These are phyloP conservation scores for Poeciliopsis occidentalis DNA, from an alignment of 2,113 vertebrate species.

Conservation along the genomic window DNA sequence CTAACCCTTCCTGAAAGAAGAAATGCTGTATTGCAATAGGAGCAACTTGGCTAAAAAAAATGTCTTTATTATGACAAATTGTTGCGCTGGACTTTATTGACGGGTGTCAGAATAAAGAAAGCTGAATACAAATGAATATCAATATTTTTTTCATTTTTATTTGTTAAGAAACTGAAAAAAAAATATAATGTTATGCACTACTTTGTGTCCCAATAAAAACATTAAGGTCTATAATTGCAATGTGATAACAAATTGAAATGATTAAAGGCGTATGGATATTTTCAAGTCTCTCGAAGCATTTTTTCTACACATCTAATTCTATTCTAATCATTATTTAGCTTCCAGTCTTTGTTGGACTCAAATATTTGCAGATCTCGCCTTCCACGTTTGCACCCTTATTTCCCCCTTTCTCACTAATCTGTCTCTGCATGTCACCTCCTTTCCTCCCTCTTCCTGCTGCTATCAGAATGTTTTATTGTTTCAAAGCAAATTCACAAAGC, in stretches of 20 bases:
- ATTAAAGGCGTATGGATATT: not conserved
- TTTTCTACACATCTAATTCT: not conserved
- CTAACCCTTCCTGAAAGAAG: not conserved
- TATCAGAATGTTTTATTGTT: constrained; percentile 55
- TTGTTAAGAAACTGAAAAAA: not conserved
- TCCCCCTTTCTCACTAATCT: constrained; percentile 31
- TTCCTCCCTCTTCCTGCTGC: constrained; percentile 50
- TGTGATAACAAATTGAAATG: not conserved
- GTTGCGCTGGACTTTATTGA: not conserved
- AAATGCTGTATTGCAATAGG: not conserved
- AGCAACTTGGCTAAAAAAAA: not conserved
- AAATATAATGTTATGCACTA: not conserved
- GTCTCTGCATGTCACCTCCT: constrained; percentile 36
- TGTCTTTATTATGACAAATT: not conserved
- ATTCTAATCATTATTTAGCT: constrained; percentile 17
- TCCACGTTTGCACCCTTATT: constrained; percentile 31
- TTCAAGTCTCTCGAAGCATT: not conserved
- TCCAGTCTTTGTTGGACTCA: constrained; percentile 10
- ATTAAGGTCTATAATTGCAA: not conserved
- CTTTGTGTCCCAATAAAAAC: not conserved
- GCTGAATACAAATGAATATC: not conserved
- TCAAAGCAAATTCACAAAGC: constrained; percentile 46
- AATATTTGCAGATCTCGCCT: constrained; percentile 33
- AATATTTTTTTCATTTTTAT: not conserved
- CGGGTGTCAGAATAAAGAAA: not conserved